Base-by-base conservation (phyloP, 2,888 invertebrate genomes). In the Epinotia ramella region DNA sequence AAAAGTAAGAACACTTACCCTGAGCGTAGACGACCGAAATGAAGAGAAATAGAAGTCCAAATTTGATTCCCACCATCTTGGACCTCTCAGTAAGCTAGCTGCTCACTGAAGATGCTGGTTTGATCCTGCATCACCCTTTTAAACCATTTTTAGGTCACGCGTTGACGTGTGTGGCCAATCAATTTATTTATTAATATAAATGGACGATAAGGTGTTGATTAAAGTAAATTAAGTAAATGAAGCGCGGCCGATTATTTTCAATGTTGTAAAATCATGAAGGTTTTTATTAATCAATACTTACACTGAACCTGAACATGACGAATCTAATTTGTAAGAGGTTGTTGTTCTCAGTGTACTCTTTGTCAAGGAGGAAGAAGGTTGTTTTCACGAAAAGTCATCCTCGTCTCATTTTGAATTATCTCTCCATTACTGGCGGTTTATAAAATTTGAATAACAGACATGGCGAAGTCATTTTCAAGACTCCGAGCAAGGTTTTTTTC, bases 131-230 rank as follows among this genome's bases (percentile, higher is more conserved):
- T 13, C 62, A 74, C 18, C 81, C 89, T 88, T 93, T 85, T 93
- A 93, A 87, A 85, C 83, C 64, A 67, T 74, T 77, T 69, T 40
- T 16, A 44, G 53, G 84, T 77, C 80, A 89, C 91, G 91, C 88
- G 81, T 86, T 88, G 84, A 92, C 82, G 87, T 53, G 82, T 84
- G 80, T 83, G 59, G 13, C 78, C 16, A 91, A 93, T 93, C 87
- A 84, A 92, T 93, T 91, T 68, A 79, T 74, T 84, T 89, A 90
- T 90, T 90, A 88, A 89, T 86, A 67, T 82, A 79, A 70, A 80
- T 82, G 81, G 84, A 84, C 80, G 80, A 83, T 84, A 84, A 85
- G 83, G 76, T 81, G 77, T 81, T 84, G 80, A 80, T 81, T 80
- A 79, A 78, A 77, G 82, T 81, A 86, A 86, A 64, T 59, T 40